Evolutionary conservation across 2,888 invertebrate genomes (phyloP), one percentile per base, ranked within the genome.

Genomic region (Scaptomyza caliginosa): DNA sequence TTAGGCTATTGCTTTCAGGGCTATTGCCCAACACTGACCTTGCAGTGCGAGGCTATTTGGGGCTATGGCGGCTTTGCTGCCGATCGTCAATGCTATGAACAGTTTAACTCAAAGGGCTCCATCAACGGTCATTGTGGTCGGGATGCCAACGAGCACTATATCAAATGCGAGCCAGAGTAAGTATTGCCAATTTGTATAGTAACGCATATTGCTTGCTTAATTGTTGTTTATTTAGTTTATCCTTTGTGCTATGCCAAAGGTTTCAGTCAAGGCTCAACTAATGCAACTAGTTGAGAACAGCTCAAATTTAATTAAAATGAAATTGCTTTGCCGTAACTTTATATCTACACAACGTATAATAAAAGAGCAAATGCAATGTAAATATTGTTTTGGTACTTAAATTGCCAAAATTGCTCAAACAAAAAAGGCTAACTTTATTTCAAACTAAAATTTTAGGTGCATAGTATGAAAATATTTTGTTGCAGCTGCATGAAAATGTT

Each of bases 91-190:
- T 99, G 99, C 92, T 99, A 96, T 91, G 96, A 97, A 70, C 96
- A 97, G 91, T 98, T 98, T 92, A 99, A 99, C 91, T 95, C 97
- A 0, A 97, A 98, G 89, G 99, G 99, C 10, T 96, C 97, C 45
- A 96, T 97, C 77, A 98, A 96, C 79, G 99, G 99, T 0, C 98
- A 99, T 91, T 99, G 99, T 90, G 99, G 99, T 39, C 95, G 95
- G 72, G 96, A 96, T 87, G 90, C 91, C 69, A 93, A 92, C 64
- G 95, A 95, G 45, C 94, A 94, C 85, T 97, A 94, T 90, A 93
- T 97, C 84, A 98, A 97, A 92, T 98, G 98, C 91, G 95, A 96
- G 62, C 92, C 93, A 87, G 95, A 95, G 97, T 97, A 92, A 94
- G 96, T 94, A n/a, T n/a, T 8, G 13, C 28, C n/a, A n/a, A n/a